Conservation (phyloP, 2,113 vertebrate species). For the Nipponia nippon region DNA sequence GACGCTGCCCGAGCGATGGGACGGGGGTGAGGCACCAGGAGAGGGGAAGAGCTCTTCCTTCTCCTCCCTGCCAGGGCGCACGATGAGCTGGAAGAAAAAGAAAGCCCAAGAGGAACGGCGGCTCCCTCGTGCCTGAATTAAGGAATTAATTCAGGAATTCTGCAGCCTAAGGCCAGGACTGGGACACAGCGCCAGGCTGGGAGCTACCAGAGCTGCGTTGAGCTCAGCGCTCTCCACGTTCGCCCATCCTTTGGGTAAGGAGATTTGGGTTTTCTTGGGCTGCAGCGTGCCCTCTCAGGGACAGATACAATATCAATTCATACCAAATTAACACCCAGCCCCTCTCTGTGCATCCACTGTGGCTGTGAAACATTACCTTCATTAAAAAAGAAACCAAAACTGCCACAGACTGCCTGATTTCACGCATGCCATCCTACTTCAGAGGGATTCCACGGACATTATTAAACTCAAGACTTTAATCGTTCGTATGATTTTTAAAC, state of each 20-base stretch:
- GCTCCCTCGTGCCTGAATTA: background rate
- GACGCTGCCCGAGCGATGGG: fast-evolving
- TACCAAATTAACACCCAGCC: background rate
- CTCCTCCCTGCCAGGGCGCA: background rate
- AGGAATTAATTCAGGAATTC: background rate
- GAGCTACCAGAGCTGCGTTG: background rate
- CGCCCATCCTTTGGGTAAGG: background rate
- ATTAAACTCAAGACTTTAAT: background rate
- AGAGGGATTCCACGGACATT: fast-evolving
- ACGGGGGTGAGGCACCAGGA: background rate
- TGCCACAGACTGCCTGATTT: background rate
- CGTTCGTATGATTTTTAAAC: background rate
- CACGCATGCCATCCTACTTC: fast-evolving
- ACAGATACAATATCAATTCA: background rate
- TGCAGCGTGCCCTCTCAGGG: background rate
- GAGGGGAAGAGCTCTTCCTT: background rate
- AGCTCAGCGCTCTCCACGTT: background rate
- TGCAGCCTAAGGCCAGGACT: background rate
- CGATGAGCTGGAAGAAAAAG: background rate
- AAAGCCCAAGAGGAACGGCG: background rate
- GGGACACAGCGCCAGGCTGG: background rate
- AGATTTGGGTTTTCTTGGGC: background rate
- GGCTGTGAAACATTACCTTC: background rate
- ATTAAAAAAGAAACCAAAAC: background rate
- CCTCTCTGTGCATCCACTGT: background rate